Conservation (phyloP, 2,113 vertebrate genomes). For the Piaya cayana region DNA sequence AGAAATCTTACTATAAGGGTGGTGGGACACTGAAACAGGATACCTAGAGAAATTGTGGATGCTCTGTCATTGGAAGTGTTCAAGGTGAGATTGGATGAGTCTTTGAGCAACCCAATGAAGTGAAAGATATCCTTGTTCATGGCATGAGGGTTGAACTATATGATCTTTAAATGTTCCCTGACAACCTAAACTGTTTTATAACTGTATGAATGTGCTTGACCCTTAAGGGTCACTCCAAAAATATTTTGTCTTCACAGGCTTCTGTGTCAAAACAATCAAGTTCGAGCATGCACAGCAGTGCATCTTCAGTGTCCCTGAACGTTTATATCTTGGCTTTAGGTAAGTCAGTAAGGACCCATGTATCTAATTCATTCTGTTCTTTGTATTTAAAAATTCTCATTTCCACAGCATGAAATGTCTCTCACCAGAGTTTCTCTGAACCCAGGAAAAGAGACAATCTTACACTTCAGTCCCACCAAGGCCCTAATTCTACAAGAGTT, state of each 20-base stretch:
- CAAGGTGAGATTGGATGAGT: neutral
- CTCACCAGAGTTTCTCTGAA: neutral
- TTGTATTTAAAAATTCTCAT: neutral
- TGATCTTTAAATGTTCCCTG: neutral
- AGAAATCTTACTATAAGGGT: neutral
- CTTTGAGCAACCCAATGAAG: neutral
- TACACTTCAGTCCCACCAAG: neutral
- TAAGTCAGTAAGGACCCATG: neutral
- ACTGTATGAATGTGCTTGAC: neutral
- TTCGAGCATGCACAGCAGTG: neutral
- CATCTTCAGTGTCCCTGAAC: neutral
- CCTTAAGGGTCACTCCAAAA: neutral
- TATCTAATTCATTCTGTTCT: neutral
- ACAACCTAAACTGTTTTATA: neutral
- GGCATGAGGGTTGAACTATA: neutral
- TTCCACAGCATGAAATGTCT: neutral
- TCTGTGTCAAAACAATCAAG: neutral
- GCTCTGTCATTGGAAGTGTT: neutral
- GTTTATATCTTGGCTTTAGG: neutral
- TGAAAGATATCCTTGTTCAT: neutral
- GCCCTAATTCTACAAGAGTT: neutral
- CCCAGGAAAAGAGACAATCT: neutral
- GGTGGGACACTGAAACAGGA: neutral
- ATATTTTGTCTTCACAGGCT: neutral
- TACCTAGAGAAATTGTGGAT: neutral